Conservation (phyloP, 2,888 invertebrate species). For the Drosophila monieri region DNA sequence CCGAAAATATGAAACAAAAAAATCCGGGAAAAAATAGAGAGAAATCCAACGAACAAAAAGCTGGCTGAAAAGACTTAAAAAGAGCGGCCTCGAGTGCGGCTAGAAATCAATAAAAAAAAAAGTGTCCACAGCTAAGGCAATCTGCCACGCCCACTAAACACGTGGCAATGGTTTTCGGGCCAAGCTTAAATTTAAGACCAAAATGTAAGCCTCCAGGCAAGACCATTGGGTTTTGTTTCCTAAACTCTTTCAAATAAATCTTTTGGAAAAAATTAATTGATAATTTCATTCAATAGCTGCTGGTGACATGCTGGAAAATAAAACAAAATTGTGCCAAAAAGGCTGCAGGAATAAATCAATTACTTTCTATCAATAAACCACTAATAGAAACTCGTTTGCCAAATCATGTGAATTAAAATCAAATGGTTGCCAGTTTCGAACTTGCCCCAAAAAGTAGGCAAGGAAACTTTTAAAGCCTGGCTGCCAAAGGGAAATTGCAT, state of each 20-base stretch:
- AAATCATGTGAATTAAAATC: slow-evolving; percentile 5
- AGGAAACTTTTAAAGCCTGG: slow-evolving; percentile 17
- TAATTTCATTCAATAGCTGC: not conserved
- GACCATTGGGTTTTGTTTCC: not conserved
- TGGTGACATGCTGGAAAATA: not conserved
- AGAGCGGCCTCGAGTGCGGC: slow-evolving; percentile 35
- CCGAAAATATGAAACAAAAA: slow-evolving; percentile 40
- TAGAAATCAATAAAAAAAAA: slow-evolving; percentile 59
- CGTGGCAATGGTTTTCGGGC: slow-evolving; percentile 39
- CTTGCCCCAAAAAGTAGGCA: slow-evolving; percentile 59
- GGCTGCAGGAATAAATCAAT: not conserved
- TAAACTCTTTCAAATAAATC: not conserved
- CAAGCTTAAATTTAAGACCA: not conserved
- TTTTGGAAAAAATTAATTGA: not conserved
- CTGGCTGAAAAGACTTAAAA: slow-evolving; percentile 30
- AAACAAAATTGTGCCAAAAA: not conserved
- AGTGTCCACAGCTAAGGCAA: slow-evolving; percentile 41
- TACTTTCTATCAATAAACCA: not conserved
- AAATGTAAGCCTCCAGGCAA: not conserved
- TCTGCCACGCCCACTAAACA: slow-evolving; percentile 47
- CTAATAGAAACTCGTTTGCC: not conserved
- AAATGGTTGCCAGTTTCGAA: not conserved
- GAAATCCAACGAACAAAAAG: slow-evolving; percentile 29
- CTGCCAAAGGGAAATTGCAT: slow-evolving; percentile 24
- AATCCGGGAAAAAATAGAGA: slow-evolving; percentile 9